These are phyloP conservation scores for Halictus quadricinctus DNA, from an alignment of 2,888 invertebrate genomes.

Conservation along the genomic window DNA sequence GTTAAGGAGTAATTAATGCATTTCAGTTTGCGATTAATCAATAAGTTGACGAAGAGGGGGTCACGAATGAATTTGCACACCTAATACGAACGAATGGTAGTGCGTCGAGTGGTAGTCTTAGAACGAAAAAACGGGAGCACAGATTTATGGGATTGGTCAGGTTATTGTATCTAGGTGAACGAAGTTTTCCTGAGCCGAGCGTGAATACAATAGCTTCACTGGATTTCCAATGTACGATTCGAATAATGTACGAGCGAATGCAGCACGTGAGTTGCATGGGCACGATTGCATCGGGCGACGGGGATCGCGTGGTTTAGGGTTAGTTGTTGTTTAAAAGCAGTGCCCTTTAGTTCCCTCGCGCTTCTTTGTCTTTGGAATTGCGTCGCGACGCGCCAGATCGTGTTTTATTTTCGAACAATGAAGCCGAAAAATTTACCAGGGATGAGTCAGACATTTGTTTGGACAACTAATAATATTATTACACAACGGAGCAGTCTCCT, in stretches of 20 bases:
- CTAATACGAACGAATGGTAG: neutral
- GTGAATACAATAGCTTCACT: neutral
- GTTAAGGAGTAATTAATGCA: neutral
- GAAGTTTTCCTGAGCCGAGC: neutral
- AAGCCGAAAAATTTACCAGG: too few relatives aligned
- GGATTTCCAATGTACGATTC: conserved; percentile 2
- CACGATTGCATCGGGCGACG: neutral
- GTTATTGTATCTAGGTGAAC: neutral
- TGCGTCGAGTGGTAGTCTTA: neutral
- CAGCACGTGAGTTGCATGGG: neutral
- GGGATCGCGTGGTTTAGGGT: neutral
- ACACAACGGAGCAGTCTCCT: neutral
- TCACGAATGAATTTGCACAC: neutral
- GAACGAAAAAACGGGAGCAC: neutral
- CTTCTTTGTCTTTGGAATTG: neutral
- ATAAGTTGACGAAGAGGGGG: neutral
- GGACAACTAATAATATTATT: neutral
- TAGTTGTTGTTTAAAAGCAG: neutral
- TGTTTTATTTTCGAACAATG: neutral
- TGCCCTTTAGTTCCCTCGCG: neutral
- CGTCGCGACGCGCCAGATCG: neutral
- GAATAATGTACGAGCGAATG: neutral
- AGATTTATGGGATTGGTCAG: neutral
- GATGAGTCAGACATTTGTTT: neutral
- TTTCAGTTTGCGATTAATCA: neutral